A percentile compares a stretch with the other conserved stretches of the same genome.
phyloP scores from a whole-genome alignment of 2,113 vertebrate genomes.

The Ceuthmochares aereus region DNA sequence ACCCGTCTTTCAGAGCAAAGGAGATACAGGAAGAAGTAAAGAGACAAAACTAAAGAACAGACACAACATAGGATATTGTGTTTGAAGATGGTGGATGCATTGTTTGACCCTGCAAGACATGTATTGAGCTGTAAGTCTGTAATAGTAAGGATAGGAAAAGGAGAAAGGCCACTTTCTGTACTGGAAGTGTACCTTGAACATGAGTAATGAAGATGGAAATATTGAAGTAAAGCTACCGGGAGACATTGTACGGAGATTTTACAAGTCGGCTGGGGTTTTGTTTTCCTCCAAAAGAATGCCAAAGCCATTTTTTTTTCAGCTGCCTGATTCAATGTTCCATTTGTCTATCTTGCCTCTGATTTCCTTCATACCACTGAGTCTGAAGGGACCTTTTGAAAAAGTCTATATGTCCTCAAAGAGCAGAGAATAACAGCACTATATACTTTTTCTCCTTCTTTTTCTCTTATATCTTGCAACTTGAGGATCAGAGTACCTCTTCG shows the following conservation, averaged over 20 bases:
- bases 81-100: neutral
- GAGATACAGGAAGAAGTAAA: neutral
- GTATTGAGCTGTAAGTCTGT: neutral
- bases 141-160: neutral
- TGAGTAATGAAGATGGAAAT: neutral
- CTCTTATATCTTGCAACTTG: neutral
- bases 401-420: neutral
- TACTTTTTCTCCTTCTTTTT: neutral
- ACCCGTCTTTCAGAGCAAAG: neutral
- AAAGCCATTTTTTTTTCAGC: neutral
- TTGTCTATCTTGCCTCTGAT: neutral
- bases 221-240: neutral
- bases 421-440: neutral
- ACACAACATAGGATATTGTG: neutral
- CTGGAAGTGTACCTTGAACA: neutral
- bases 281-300: neutral
- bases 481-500: neutral
- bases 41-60: neutral
- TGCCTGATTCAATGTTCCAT: neutral
- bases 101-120: neutral
- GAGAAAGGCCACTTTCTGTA: neutral
- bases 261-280: neutral
- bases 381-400: neutral
- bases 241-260: neutral
- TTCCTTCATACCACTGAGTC: neutral